Base-by-base conservation (phyloP, 35 echinoderm and acorn worm genomes). In the Amphiura filiformis region DNA sequence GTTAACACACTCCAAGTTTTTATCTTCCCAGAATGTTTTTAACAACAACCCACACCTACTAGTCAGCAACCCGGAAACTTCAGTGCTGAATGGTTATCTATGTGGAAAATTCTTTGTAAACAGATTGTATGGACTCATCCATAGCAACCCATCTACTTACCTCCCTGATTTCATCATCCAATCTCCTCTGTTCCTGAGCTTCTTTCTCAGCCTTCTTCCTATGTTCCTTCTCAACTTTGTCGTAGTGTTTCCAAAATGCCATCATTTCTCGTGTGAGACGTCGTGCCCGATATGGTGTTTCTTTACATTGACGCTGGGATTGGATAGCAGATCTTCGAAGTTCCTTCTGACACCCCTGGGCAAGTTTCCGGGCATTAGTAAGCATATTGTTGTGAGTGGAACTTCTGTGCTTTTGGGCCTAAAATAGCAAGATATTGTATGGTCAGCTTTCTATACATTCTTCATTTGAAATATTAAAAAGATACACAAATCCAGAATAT, bases 101-200 rank as follows among this genome's bases (percentile, higher is more conserved):
- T n/a, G n/a, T n/a, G n/a, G n/a, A n/a, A n/a, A n/a, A n/a, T n/a
- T n/a, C n/a, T n/a, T n/a, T n/a, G n/a, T n/a, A n/a, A n/a, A n/a
- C n/a, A n/a, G n/a, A n/a, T n/a, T n/a, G n/a, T n/a, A n/a, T n/a
- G n/a, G n/a, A n/a, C n/a, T n/a, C n/a, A n/a, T n/a, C n/a, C n/a
- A n/a, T n/a, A n/a, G n/a, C n/a, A n/a, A n/a, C n/a, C n/a, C n/a
- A n/a, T n/a, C n/a, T n/a, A n/a, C 87, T 33, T 76, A 99, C 96
- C 93, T 99, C 96, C 91, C 96, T 99, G 31, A 99, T 94, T 81
- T 99, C 96, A 90, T 99, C 96, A 82, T 99, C 96, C 32, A 99
- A 57, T 36, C 93, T 57, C 39, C 96, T 92, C 76, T 99, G 96
- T 56, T 99, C 96, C 80, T 95, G 93, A 2, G 96, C 96, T 81